phyloP scores from a whole-genome alignment of 92 coral and sea anemone genomes.

The Porites divaricata region DNA sequence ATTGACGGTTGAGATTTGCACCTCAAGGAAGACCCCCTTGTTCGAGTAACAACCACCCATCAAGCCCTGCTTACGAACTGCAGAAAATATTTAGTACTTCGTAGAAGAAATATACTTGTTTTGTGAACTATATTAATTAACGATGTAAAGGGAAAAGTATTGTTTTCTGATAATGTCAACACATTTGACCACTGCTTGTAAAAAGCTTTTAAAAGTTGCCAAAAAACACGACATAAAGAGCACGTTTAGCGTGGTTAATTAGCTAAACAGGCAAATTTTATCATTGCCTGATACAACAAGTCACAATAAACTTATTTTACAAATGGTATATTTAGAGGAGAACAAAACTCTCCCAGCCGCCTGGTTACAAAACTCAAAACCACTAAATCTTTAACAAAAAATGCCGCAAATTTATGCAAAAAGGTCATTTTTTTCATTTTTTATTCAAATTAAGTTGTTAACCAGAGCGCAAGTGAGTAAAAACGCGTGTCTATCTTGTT shows the following conservation, averaged over 20 bases:
- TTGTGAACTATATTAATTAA: conserved; percentile 93
- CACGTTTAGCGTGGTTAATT: conserved; percentile 81
- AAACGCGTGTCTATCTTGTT: neutral
- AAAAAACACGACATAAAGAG: conserved; percentile 75
- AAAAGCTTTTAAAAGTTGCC: conserved; percentile 84
- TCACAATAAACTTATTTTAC: conserved; percentile 31
- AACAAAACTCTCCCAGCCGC: neutral
- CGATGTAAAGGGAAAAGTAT: conserved; percentile 88
- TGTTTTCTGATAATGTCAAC: conserved; percentile 97
- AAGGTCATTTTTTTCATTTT: conserved; percentile 50
- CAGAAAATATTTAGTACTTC: conserved; percentile 24
- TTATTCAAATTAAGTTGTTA: conserved; percentile 43
- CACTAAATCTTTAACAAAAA: conserved; percentile 26
- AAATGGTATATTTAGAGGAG: conserved; percentile 9
- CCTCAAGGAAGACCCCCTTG: neutral
- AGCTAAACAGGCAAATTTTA: conserved; percentile 65
- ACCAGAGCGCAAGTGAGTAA: neutral
- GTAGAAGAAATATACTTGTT: conserved; percentile 69
- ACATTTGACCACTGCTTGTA: conserved; percentile 92
- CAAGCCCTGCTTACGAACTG: conserved; percentile 9
- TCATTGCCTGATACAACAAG: conserved; percentile 64
- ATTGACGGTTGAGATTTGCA: conserved; percentile 33
- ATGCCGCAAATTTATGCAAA: conserved; percentile 76
- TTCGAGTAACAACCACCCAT: neutral
- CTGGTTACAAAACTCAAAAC: conserved; percentile 7